Conservation (phyloP, 2,888 invertebrate species). For the Nineta flava region DNA sequence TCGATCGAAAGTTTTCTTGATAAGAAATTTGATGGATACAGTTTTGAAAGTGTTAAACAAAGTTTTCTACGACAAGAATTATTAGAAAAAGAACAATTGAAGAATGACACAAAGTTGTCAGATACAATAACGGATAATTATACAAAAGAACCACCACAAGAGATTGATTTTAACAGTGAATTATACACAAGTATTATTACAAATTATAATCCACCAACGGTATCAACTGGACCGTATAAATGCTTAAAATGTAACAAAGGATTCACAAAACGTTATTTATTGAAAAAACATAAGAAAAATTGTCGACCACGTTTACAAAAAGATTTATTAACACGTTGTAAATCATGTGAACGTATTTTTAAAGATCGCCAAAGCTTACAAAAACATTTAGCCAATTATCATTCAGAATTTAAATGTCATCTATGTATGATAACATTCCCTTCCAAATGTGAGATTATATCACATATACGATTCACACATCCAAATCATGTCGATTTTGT, state of each 20-base stretch:
- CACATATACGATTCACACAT: constrained; percentile 37
- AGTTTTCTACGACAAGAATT: constrained; percentile 23
- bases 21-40: constrained; percentile 24
- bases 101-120: neutral
- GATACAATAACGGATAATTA: neutral
- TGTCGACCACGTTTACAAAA: constrained; percentile 32
- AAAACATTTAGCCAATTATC: constrained; percentile 36
- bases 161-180: constrained; percentile 25
- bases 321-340: constrained; percentile 35
- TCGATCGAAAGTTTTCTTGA: constrained; percentile 19
- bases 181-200: constrained; percentile 28
- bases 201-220: constrained; percentile 27
- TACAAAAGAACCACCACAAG: constrained; percentile 20
- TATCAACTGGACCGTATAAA: constrained; percentile 31
- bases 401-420: constrained; percentile 35
- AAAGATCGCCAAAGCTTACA: constrained; percentile 36
- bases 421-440: constrained; percentile 34
- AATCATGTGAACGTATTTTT: constrained; percentile 37
- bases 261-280: constrained; percentile 35
- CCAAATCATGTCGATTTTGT: constrained; percentile 35
- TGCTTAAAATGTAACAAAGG: constrained; percentile 38
- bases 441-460: constrained; percentile 38
- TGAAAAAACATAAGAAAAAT: constrained; percentile 40
- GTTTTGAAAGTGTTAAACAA: constrained; percentile 23
- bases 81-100: constrained; percentile 12